A percentile compares a stretch with the other conserved stretches of the same genome.
Evolutionary conservation across 2,113 vertebrate species (phyloP).

Genomic region (Oncorhynchus kisutch): DNA sequence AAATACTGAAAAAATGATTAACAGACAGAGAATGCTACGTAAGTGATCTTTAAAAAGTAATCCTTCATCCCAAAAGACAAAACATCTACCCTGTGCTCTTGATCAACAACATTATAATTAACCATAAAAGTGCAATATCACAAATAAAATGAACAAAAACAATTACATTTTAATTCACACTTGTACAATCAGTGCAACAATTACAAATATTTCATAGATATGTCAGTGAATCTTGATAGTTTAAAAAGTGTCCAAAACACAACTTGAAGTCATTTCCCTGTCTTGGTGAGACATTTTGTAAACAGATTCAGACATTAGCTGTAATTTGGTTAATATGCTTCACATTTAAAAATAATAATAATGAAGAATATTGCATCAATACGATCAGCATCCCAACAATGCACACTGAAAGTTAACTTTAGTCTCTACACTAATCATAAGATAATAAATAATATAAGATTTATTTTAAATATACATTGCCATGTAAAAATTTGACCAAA

Average conservation of each 20-base stretch:
- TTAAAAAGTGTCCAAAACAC: slow-evolving; percentile 32
- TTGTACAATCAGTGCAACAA: slow-evolving; percentile 54
- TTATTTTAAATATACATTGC: no score
- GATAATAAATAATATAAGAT: slow-evolving; percentile 16
- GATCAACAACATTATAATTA: slow-evolving; percentile 4
- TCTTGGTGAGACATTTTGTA: slow-evolving; percentile 21
- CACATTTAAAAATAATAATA: slow-evolving; percentile 38
- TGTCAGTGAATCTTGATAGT: neutral
- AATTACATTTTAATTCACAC: slow-evolving; percentile 12
- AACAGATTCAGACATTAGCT: slow-evolving; percentile 45
- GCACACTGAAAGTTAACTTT: slow-evolving; percentile 7
- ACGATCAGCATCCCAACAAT: neutral
- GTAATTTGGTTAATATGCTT: slow-evolving; percentile 47
- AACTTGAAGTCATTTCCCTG: slow-evolving; percentile 1
- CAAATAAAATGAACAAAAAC: slow-evolving; percentile 25
- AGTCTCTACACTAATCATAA: slow-evolving; percentile 29
- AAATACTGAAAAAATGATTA: slow-evolving; percentile 20
- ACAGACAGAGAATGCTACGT: slow-evolving; percentile 21
- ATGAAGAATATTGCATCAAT: slow-evolving; percentile 40
- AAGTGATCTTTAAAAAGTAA: neutral
- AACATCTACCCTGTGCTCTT: slow-evolving; percentile 1
- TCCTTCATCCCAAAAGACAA: neutral
- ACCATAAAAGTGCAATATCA: slow-evolving; percentile 46
- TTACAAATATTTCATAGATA: slow-evolving; percentile 16
- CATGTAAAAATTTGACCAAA: slow-evolving; percentile 44